Percentiles rank a stretch among this genome's conserved stretches.
phyloP scores from a whole-genome alignment of 2,888 invertebrate species.

The Cerceris rybyensis region DNA sequence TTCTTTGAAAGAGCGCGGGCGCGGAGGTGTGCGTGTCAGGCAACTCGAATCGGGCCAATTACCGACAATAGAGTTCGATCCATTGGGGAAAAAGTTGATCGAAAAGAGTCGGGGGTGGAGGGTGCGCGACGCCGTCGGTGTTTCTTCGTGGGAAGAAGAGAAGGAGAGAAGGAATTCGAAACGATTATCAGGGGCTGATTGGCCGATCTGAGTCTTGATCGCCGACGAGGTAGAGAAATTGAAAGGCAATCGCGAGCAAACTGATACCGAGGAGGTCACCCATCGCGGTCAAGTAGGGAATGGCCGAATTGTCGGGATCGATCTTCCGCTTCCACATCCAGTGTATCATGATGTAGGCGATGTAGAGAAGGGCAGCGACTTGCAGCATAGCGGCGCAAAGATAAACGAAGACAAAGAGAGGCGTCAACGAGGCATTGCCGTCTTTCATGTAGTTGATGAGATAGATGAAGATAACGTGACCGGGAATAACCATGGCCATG shows the following conservation, averaged over 20 bases:
- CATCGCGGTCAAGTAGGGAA: slow-evolving; percentile 90
- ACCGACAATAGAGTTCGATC: too few relatives aligned
- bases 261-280: slow-evolving; percentile 91
- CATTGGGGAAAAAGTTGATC: too few relatives aligned
- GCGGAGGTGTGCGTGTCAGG: too few relatives aligned
- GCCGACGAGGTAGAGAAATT: slow-evolving; percentile 85
- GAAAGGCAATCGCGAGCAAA: slow-evolving; percentile 86
- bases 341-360: slow-evolving; percentile 86
- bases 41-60: too few relatives aligned
- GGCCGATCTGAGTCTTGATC: slow-evolving; percentile 82
- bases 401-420: slow-evolving; percentile 87
- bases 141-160: background rate
- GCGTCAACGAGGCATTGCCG: slow-evolving; percentile 86
- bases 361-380: slow-evolving; percentile 85
- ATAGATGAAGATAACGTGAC: slow-evolving; percentile 89
- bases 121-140: background rate
- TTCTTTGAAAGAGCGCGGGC: too few relatives aligned
- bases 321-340: slow-evolving; percentile 85
- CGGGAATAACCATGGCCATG: slow-evolving; percentile 89
- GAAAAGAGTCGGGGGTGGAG: too few relatives aligned
- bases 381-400: slow-evolving; percentile 86
- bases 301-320: slow-evolving; percentile 90
- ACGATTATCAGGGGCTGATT: slow-evolving; percentile 61
- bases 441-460: slow-evolving; percentile 88
- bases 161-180: background rate